Base-by-base conservation (phyloP, 2,113 vertebrate genomes). In the Oryzias melastigma region DNA sequence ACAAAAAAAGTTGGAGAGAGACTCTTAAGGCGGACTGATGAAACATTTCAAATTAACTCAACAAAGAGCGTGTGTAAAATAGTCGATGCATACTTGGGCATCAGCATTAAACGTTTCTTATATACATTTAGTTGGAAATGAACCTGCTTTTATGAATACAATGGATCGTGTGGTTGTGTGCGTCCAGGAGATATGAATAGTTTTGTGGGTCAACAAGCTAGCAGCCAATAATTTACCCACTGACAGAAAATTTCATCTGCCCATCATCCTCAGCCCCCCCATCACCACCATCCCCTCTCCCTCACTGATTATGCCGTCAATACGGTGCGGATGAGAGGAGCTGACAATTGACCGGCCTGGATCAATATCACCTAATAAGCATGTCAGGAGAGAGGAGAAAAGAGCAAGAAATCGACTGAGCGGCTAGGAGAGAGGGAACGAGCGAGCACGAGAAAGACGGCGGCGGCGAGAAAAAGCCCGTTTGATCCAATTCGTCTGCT, bases 361-460 rank as follows among this genome's bases (percentile, higher is more conserved):
- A 99, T 99, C 97, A 95, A 98, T 98, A 95, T 92, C 85, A 86
- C 92, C 94, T 97, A 99, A 99, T 98, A 98, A 96, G 94, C 91
- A 92, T 95, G 94, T 97, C 94, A 94, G 95, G 93, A 94, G 82
- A 86, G 85, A 87, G 87, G 88, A 88, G 80, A 88, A 89, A 88
- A 88, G 82, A 85, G 88, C 77, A 86, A 86, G 76, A 75, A 84
- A 87, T 87, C 92, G 95, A 96, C 94, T 85, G 75, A 62, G 80
- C 62, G 77, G 68, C 78, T 90, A 94, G 91, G 94, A 70, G 77
- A 75, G 47, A 46, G n/a, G 48, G 51, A 69, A 61, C 91, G 92
- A 92, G 94, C n/a, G 45, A 74, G 74, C 57, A 77, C 67, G 84
- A 77, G 82, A 89, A 92, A 94, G 94, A 88, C 67, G 80, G 78